Conservation (phyloP, 2,797 vertebrate species). For the Sebastes hubbsi region DNA sequence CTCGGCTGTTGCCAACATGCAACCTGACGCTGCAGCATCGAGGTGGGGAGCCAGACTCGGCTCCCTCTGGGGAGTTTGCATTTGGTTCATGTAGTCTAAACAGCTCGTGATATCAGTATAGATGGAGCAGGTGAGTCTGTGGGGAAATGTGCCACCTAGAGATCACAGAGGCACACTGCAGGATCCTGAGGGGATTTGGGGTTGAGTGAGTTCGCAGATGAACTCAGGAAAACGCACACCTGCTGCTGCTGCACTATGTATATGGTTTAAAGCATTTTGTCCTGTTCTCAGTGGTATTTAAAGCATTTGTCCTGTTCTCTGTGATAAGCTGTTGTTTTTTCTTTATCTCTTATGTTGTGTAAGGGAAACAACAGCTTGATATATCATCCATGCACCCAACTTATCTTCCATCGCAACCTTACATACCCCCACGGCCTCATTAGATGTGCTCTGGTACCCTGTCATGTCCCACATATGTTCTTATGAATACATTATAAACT, state of each 20-base stretch:
- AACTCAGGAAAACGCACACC: slow-evolving; percentile 50
- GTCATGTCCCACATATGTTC: background rate
- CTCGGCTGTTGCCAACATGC: slow-evolving; percentile 47
- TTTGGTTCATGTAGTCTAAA: slow-evolving; percentile 45
- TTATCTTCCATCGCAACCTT: no score
- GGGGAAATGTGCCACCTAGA: slow-evolving; percentile 68
- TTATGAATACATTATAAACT: background rate
- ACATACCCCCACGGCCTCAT: background rate
- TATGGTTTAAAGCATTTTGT: slow-evolving; percentile 32
- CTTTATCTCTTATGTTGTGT: slow-evolving; percentile 27
- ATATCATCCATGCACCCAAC: background rate
- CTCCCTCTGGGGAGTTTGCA: slow-evolving; percentile 54
- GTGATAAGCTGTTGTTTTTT: slow-evolving; percentile 17
- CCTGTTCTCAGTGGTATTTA: slow-evolving; percentile 28
- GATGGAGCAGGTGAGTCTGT: slow-evolving; percentile 15
- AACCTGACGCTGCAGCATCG: slow-evolving; percentile 58
- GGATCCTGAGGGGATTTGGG: slow-evolving; percentile 54
- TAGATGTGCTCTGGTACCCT: background rate
- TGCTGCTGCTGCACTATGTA: slow-evolving; percentile 37
- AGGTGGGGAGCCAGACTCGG: slow-evolving; percentile 55
- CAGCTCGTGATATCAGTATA: slow-evolving; percentile 17
- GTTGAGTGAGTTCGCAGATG: slow-evolving; percentile 71
- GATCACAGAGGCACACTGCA: slow-evolving; percentile 56
- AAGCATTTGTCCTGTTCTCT: slow-evolving; percentile 29
- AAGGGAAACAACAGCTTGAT: slow-evolving; percentile 4